Evolutionary conservation across 2,113 vertebrate genomes (phyloP).

Genomic region (Rhinogobius similis): DNA sequence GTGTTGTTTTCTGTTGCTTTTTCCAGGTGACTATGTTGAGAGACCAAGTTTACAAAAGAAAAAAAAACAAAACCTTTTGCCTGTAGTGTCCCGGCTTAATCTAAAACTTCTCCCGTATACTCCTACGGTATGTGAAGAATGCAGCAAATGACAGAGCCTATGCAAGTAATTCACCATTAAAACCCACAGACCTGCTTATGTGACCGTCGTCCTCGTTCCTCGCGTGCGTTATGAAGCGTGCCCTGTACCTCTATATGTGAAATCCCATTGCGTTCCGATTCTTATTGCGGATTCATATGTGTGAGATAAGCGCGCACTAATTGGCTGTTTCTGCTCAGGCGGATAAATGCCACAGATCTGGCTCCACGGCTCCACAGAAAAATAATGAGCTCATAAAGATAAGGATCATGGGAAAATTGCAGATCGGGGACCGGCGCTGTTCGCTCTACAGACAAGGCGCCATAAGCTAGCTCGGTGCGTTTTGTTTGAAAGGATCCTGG

Average conservation of each 20-base stretch:
- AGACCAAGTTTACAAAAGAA: too few species aligned
- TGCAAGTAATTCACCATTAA: neutral
- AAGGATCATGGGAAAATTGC: constrained; percentile 71
- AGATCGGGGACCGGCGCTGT: constrained; percentile 57
- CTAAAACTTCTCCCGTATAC: neutral
- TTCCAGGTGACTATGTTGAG: too few species aligned
- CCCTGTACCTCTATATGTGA: constrained; percentile 18
- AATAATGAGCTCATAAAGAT: constrained; percentile 76
- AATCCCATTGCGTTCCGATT: constrained; percentile 47
- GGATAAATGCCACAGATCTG: constrained; percentile 68
- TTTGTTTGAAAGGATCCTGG: neutral
- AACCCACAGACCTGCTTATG: neutral
- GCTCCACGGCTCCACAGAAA: constrained; percentile 54
- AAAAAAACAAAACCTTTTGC: too few species aligned
- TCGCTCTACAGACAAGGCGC: constrained; percentile 36
- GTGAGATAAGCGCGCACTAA: constrained; percentile 68
- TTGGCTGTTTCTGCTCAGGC: constrained; percentile 62
- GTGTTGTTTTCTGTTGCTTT: too few species aligned
- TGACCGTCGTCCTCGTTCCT: neutral
- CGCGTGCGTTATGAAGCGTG: neutral
- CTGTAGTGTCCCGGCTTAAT: too few species aligned
- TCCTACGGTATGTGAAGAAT: neutral
- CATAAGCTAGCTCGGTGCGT: neutral
- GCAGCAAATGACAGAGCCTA: too few species aligned
- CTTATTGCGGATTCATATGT: constrained; percentile 54